A percentile compares a stretch with the other conserved stretches of the same genome.
Conservation (phyloP, 1,140 invertebrate genomes). For the Orius insidiosus region DNA sequence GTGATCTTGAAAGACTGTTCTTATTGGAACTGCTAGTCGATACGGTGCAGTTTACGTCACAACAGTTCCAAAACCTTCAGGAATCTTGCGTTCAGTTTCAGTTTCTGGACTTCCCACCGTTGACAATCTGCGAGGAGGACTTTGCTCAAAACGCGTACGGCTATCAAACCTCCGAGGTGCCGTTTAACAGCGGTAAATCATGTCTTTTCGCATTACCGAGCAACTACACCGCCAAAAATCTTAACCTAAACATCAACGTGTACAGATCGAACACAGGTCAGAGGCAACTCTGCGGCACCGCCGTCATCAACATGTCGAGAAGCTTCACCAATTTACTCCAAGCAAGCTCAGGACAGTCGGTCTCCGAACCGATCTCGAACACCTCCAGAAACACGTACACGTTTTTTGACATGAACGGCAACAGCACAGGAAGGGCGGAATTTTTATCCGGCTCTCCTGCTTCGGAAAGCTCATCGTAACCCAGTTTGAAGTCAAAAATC, state of each 20-base stretch:
- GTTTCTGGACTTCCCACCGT: conserved; percentile 29
- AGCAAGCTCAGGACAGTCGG: neutral
- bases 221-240: too few relatives aligned
- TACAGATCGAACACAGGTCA: too few relatives aligned
- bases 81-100: conserved; percentile 32
- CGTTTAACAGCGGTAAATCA: conserved; percentile 4
- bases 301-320: conserved; percentile 5
- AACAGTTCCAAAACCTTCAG: conserved; percentile 12
- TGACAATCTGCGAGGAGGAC: conserved; percentile 36
- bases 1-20: conserved; percentile 29
- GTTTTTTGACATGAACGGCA: conserved; percentile 1
- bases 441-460: conserved; percentile 11
- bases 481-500: conserved; percentile 10
- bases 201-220: conserved; percentile 1
- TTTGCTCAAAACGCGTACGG: conserved; percentile 19
- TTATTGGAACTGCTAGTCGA: conserved; percentile 36
- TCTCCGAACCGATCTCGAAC: neutral
- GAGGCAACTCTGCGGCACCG: neutral
- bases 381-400: conserved; percentile 2
- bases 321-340: conserved; percentile 6
- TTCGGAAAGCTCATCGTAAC: conserved; percentile 14
- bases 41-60: conserved; percentile 26
- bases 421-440: neutral
- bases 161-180: neutral
- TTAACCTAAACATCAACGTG: too few relatives aligned